Conservation (phyloP, 1,140 invertebrate species). For the Stegodyphus mimosarum region DNA sequence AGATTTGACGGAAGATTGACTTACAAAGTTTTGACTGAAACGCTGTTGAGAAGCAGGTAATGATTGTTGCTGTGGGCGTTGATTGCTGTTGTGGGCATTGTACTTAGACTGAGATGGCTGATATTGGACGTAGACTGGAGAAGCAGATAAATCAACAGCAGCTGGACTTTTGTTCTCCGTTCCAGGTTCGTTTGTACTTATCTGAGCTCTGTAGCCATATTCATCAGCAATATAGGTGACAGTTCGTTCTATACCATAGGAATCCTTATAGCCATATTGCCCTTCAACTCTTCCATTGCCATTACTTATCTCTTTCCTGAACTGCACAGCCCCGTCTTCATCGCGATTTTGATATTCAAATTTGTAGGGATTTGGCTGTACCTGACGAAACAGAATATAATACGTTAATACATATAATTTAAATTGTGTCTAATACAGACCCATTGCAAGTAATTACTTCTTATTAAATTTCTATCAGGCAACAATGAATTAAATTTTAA, state of each 20-base stretch:
- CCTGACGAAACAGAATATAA: slow-evolving; percentile 2
- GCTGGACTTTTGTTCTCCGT: slow-evolving; percentile 59
- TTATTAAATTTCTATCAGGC: too few relatives aligned
- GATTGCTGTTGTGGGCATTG: too few relatives aligned
- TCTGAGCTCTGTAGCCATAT: slow-evolving; percentile 58
- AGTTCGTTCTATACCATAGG: slow-evolving; percentile 29
- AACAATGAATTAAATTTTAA: too few relatives aligned
- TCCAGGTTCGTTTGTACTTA: slow-evolving; percentile 60
- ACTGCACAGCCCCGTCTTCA: slow-evolving; percentile 51
- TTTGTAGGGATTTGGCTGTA: slow-evolving; percentile 18
- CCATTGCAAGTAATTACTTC: too few relatives aligned
- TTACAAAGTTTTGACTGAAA: too few relatives aligned
- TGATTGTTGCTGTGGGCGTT: too few relatives aligned
- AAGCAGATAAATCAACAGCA: slow-evolving; percentile 42
- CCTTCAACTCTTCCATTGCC: slow-evolving; percentile 60
- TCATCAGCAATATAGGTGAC: slow-evolving; percentile 63
- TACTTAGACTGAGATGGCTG: slow-evolving; percentile 28
- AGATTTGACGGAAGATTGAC: too few relatives aligned
- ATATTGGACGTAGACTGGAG: slow-evolving; percentile 33
- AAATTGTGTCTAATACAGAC: too few relatives aligned
- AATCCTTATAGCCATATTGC: slow-evolving; percentile 58
- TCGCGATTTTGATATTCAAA: slow-evolving; percentile 28
- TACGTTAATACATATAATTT: too few relatives aligned
- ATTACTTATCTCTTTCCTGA: slow-evolving; percentile 57
- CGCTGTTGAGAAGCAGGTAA: too few relatives aligned